Evolutionary conservation across 1,140 invertebrate species (phyloP).

Genomic region (Papilio glaucus): DNA sequence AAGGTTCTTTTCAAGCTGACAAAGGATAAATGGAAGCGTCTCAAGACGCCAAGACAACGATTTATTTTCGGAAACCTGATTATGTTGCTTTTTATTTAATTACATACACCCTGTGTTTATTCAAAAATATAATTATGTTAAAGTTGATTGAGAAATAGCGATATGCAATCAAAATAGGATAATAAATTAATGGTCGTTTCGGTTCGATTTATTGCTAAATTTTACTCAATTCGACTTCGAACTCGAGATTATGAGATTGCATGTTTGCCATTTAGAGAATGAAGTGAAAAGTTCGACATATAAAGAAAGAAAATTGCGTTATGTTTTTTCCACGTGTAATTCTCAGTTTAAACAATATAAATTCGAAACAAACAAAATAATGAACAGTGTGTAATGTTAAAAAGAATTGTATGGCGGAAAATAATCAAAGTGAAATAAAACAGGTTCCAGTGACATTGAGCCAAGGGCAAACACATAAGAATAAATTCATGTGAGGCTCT

Average conservation of each 20-base stretch:
- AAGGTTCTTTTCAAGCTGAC: constrained; percentile 39
- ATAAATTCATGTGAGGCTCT: constrained; percentile 28
- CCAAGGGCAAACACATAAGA: constrained; percentile 23
- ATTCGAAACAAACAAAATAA: constrained; percentile 9
- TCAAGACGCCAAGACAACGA: neutral
- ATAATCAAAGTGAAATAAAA: neutral
- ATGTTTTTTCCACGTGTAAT: neutral
- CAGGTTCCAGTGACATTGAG: constrained; percentile 10
- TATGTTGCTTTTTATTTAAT: constrained; percentile 36
- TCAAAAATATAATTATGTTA: neutral
- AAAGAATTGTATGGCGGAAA: constrained; percentile 19
- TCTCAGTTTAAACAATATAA: neutral
- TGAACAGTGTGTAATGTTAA: constrained; percentile 26
- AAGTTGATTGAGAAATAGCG: neutral
- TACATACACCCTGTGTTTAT: neutral
- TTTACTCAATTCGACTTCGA: too few species aligned
- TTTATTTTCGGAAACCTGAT: constrained; percentile 38
- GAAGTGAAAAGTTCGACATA: neutral
- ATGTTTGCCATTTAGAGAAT: too few species aligned
- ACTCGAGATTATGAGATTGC: too few species aligned
- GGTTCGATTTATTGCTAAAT: too few species aligned
- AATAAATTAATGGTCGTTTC: too few species aligned
- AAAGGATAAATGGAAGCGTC: constrained; percentile 44
- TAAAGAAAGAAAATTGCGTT: neutral
- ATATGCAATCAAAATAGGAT: too few species aligned